These are phyloP conservation scores for Dolichoris vasculosae DNA, from an alignment of 1,140 invertebrate genomes.

Conservation along the genomic window DNA sequence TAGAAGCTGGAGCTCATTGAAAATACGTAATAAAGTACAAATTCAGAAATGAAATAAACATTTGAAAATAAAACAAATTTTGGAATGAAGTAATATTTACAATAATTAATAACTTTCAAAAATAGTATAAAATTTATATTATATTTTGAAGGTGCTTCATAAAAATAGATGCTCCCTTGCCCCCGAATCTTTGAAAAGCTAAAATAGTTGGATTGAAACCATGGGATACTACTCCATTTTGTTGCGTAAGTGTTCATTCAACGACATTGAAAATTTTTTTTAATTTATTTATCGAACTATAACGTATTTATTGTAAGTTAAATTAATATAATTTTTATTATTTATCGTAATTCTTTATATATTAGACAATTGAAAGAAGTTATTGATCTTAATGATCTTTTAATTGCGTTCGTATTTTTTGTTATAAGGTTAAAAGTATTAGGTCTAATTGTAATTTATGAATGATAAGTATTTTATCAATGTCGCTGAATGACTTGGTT, in stretches of 20 bases:
- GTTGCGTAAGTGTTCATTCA: neutral
- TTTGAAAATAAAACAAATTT: neutral
- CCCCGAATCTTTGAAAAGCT: too few species aligned
- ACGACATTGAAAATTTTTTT: constrained; percentile 23
- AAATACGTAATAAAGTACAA: neutral
- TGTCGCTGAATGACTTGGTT: constrained; percentile 18
- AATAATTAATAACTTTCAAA: neutral
- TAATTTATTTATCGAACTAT: constrained; percentile 26
- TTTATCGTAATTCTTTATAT: constrained; percentile 21
- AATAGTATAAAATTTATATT: neutral
- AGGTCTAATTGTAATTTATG: constrained; percentile 22
- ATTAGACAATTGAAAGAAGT: constrained; percentile 1
- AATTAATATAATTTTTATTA: constrained; percentile 22
- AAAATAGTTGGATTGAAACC: neutral
- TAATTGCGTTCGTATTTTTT: neutral
- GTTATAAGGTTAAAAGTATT: neutral
- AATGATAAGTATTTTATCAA: neutral
- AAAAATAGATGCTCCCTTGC: neutral
- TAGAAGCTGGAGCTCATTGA: neutral
- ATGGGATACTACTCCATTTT: neutral
- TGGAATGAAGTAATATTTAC: neutral
- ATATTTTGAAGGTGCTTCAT: neutral
- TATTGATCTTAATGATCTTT: neutral
- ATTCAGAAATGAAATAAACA: neutral
- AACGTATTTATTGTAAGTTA: constrained; percentile 36